These are phyloP conservation scores for Apostichopus japonicus DNA, from an alignment of 35 echinoderm and acorn worm species.

Conservation along the genomic window DNA sequence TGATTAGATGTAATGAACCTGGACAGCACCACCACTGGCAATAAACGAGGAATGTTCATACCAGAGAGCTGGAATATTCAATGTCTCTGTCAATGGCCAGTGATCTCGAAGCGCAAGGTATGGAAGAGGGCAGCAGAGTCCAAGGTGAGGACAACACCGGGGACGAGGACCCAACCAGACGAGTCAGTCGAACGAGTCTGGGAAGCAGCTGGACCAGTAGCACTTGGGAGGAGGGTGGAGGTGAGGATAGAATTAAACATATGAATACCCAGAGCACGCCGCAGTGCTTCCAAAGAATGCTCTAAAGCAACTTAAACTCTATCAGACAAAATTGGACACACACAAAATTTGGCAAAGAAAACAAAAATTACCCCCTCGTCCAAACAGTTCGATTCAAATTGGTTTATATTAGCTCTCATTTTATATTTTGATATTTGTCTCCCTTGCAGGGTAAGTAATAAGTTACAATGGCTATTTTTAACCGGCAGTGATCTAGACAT, in stretches of 20 bases:
- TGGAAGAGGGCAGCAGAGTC: conserved; percentile 24
- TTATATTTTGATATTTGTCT: too few relatives aligned
- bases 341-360: too few relatives aligned
- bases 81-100: conserved; percentile 53
- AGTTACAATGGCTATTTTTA: too few relatives aligned
- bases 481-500: too few relatives aligned
- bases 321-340: too few relatives aligned
- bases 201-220: conserved; percentile 56
- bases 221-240: conserved; percentile 70
- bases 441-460: too few relatives aligned
- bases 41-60: conserved; percentile 75
- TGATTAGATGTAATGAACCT: conserved; percentile 80
- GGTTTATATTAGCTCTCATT: too few relatives aligned
- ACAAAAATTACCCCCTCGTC: too few relatives aligned
- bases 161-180: conserved; percentile 27
- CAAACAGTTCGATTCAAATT: too few relatives aligned
- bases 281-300: too few relatives aligned
- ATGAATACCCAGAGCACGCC: too few relatives aligned
- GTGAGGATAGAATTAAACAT: not conserved
- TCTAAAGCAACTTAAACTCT: too few relatives aligned
- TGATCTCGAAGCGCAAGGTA: conserved; percentile 59
- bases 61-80: conserved; percentile 61
- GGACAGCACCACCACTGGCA: conserved; percentile 88
- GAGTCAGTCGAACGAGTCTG: conserved; percentile 47
- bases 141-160: conserved; percentile 9